Evolutionary conservation across 2,888 invertebrate species (phyloP).

Genomic region (Epirrhoe tristata): DNA sequence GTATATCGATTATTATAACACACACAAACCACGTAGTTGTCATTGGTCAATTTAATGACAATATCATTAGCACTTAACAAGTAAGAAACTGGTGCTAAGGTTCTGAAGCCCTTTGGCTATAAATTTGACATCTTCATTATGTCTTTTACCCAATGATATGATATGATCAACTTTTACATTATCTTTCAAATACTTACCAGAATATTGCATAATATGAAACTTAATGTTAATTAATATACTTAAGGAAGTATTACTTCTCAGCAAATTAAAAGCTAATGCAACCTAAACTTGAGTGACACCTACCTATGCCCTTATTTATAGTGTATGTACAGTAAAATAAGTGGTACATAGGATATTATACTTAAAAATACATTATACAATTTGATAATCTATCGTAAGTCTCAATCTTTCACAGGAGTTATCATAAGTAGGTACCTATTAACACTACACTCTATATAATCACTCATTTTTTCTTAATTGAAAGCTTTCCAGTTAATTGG

Average conservation of each 20-base stretch:
- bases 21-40: background rate
- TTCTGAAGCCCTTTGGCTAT: background rate
- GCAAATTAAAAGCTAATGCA: too few species aligned
- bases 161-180: too few species aligned
- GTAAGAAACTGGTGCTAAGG: background rate
- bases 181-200: background rate
- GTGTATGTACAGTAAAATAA: too few species aligned
- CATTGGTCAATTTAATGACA: background rate
- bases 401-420: background rate
- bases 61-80: background rate
- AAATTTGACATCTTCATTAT: background rate
- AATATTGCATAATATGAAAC: background rate
- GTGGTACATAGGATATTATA: too few species aligned
- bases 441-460: background rate
- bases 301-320: background rate
- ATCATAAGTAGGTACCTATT: background rate
- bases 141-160: background rate
- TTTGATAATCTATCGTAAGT: background rate
- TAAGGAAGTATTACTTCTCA: background rate
- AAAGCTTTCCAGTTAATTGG: slow-evolving; percentile 24
- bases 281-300: background rate
- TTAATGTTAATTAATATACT: background rate
- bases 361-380: background rate
- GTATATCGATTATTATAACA: background rate
- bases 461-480: background rate